Evolutionary conservation across 2,888 invertebrate genomes (phyloP).

Genomic region (Xanthostigma xanthostigma): DNA sequence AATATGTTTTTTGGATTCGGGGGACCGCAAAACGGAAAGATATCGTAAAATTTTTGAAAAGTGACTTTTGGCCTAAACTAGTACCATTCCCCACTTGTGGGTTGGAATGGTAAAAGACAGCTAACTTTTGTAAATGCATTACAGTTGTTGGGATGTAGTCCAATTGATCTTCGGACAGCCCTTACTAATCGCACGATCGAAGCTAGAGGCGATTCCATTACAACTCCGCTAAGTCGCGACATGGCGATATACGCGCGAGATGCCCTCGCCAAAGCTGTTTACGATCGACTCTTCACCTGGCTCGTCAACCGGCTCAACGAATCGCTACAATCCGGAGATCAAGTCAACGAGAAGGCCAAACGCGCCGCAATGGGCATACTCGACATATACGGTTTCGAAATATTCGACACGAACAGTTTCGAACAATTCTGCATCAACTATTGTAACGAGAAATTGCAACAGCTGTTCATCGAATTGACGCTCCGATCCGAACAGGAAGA

Average conservation of each 20-base stretch:
- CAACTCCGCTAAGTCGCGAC: conserved; percentile 64
- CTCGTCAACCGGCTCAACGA: conserved; percentile 66
- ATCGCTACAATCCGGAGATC: conserved; percentile 42
- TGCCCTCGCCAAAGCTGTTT: conserved; percentile 81
- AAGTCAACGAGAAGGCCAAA: conserved; percentile 24
- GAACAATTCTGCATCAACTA: conserved; percentile 92
- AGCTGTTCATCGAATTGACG: conserved; percentile 82
- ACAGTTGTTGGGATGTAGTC: conserved; percentile 60
- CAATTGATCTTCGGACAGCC: conserved; percentile 48
- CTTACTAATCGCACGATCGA: conserved; percentile 77
- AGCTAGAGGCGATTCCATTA: conserved; percentile 69
- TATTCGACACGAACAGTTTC: conserved; percentile 77
- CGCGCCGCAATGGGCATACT: conserved; percentile 74
- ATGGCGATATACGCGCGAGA: conserved; percentile 76
- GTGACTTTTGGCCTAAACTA: too few relatives aligned
- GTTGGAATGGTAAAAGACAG: too few relatives aligned
- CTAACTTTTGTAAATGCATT: conserved; percentile 12
- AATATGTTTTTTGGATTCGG: too few relatives aligned
- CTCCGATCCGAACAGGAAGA: conserved; percentile 87
- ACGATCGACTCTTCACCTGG: conserved; percentile 85
- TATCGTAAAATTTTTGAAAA: too few relatives aligned
- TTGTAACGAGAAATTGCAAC: conserved; percentile 90
- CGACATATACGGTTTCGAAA: conserved; percentile 91
- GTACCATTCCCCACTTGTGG: too few relatives aligned
- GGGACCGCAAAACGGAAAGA: too few relatives aligned